phyloP scores from a whole-genome alignment of 2,888 invertebrate species.

The Troides aeacus region DNA sequence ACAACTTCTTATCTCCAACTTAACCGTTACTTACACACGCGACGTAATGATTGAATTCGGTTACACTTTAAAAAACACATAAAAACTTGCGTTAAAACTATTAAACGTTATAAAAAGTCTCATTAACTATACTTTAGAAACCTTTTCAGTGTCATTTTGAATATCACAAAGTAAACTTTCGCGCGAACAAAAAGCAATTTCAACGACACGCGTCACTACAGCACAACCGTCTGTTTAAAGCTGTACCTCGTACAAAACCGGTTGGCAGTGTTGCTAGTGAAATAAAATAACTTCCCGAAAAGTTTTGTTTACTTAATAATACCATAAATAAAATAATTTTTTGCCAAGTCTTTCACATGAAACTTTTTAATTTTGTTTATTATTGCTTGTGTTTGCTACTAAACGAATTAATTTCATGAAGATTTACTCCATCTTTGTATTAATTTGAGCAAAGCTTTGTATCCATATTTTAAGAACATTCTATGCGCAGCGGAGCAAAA shows the following conservation, averaged over 20 bases:
- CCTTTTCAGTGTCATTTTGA: conserved; percentile 49
- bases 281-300: conserved; percentile 1
- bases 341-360: background rate
- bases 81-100: conserved; percentile 10
- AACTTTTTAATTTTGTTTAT: too few species aligned
- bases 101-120: conserved; percentile 2
- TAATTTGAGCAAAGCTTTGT: too few species aligned
- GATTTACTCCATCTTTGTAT: too few species aligned
- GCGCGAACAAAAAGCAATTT: conserved; percentile 54
- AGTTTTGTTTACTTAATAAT: background rate
- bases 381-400: too few species aligned
- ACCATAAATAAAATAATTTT: background rate
- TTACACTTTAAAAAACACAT: conserved; percentile 29
- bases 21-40: conserved; percentile 59
- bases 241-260: conserved; percentile 44
- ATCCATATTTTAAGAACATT: too few species aligned
- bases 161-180: conserved; percentile 62
- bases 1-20: conserved; percentile 57
- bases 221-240: conserved; percentile 68
- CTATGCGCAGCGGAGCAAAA: too few species aligned
- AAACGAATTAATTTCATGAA: too few species aligned
- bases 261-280: conserved; percentile 28
- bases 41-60: conserved; percentile 37
- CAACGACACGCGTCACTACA: conserved; percentile 50
- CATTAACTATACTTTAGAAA: conserved; percentile 30